These are phyloP conservation scores for Paracentrotus lividus DNA, from an alignment of 53 echinoderm and acorn worm genomes.

Conservation along the genomic window DNA sequence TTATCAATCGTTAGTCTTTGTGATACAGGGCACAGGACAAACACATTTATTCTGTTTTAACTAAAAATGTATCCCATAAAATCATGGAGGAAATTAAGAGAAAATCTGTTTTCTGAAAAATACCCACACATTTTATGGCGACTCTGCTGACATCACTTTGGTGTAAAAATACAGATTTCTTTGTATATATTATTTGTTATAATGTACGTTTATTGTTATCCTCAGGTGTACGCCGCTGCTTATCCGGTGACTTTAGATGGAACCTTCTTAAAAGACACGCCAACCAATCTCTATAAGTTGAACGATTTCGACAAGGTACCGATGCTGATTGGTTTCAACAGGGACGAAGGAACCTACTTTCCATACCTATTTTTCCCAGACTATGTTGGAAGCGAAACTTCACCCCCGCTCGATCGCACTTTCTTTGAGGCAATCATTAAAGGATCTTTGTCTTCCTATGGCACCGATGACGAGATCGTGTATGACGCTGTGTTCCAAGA, in stretches of 20 bases:
- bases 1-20: no score
- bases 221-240: not conserved
- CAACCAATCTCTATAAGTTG: slow-evolving; percentile 62
- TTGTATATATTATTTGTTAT: no score
- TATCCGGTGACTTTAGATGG: slow-evolving; percentile 72
- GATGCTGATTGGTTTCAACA: slow-evolving; percentile 63
- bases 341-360: slow-evolving; percentile 72
- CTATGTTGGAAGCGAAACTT: not conserved
- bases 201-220: no score
- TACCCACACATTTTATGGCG: no score
- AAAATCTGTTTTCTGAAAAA: no score
- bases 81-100: no score
- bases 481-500: slow-evolving; percentile 76
- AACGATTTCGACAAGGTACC: slow-evolving; percentile 32
- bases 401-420: slow-evolving; percentile 43
- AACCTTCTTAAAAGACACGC: slow-evolving; percentile 71
- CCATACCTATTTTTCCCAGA: not conserved
- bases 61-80: no score
- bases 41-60: no score
- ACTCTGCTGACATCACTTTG: no score
- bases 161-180: no score
- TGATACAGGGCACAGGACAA: no score
- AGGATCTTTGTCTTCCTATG: not conserved
- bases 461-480: slow-evolving; percentile 8
- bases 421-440: not conserved